Conservation (phyloP, 1,140 invertebrate species). For the Coelopa frigida region DNA sequence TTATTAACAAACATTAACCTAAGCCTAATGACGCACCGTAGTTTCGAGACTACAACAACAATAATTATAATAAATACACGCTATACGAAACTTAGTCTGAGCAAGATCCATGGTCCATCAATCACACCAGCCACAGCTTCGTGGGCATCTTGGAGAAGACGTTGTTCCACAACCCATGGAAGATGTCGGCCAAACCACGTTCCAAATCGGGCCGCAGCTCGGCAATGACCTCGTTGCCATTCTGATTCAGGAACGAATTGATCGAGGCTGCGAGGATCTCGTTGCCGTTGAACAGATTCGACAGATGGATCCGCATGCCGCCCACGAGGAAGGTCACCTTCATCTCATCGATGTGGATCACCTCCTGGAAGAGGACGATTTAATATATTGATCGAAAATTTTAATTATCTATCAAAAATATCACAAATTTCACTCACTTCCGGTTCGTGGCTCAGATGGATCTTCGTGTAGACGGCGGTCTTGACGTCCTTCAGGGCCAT, state of each 20-base stretch:
- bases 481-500: slow-evolving; percentile 47
- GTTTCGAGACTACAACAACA: slow-evolving; percentile 7
- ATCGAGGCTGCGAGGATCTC: slow-evolving; percentile 46
- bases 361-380: slow-evolving; percentile 28
- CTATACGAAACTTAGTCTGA: slow-evolving; percentile 1
- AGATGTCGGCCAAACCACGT: slow-evolving; percentile 65
- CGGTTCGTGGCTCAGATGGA: slow-evolving; percentile 43
- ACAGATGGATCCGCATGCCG: slow-evolving; percentile 49
- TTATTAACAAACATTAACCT: neutral
- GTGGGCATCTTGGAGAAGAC: slow-evolving; percentile 70
- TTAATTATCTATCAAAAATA: neutral
- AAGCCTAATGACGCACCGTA: no score
- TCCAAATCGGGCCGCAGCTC: slow-evolving; percentile 75
- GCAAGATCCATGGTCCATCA: neutral
- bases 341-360: slow-evolving; percentile 49
- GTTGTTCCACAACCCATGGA: slow-evolving; percentile 66
- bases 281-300: slow-evolving; percentile 51
- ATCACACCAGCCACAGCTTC: slow-evolving; percentile 59
- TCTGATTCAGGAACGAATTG: slow-evolving; percentile 66
- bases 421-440: slow-evolving; percentile 22
- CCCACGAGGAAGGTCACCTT: slow-evolving; percentile 51
- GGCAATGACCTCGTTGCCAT: slow-evolving; percentile 72
- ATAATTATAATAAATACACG: slow-evolving; percentile 6
- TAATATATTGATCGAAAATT: neutral
- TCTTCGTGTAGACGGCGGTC: slow-evolving; percentile 48